Conservation (phyloP, 2,113 vertebrate species). For the Arenaria interpres region DNA sequence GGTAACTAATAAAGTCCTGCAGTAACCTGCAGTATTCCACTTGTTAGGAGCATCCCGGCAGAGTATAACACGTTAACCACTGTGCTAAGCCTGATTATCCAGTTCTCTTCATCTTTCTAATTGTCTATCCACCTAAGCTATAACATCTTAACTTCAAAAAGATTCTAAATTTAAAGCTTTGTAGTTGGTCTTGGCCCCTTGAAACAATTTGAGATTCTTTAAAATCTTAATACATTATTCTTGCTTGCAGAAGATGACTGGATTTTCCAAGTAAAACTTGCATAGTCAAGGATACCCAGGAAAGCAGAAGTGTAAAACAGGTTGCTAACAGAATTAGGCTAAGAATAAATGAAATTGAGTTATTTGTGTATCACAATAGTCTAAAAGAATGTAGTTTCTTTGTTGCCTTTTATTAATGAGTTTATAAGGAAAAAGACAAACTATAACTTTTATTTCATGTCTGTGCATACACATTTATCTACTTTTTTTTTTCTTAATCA, state of each 20-base stretch:
- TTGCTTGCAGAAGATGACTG: neutral
- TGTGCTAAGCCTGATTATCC: neutral
- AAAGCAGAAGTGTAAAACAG: neutral
- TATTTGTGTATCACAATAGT: neutral
- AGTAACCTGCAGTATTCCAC: too few relatives aligned
- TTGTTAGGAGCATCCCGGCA: neutral
- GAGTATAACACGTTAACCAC: neutral
- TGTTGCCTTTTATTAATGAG: neutral
- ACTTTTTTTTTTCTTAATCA: neutral
- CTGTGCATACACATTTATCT: fast-evolving
- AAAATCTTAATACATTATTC: neutral
- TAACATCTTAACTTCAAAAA: neutral
- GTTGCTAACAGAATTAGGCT: neutral
- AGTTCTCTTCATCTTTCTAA: neutral
- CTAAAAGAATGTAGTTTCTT: neutral
- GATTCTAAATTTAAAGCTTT: neutral
- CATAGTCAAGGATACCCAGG: neutral
- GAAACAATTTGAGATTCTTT: neutral
- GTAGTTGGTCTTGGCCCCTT: neutral
- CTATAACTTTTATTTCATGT: neutral
- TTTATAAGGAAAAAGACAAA: neutral
- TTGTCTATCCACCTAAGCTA: neutral
- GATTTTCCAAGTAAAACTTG: neutral
- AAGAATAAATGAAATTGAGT: neutral
- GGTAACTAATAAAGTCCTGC: neutral